Evolutionary conservation across 1,140 invertebrate genomes (phyloP).

Genomic region (Odontomachus brunneus): DNA sequence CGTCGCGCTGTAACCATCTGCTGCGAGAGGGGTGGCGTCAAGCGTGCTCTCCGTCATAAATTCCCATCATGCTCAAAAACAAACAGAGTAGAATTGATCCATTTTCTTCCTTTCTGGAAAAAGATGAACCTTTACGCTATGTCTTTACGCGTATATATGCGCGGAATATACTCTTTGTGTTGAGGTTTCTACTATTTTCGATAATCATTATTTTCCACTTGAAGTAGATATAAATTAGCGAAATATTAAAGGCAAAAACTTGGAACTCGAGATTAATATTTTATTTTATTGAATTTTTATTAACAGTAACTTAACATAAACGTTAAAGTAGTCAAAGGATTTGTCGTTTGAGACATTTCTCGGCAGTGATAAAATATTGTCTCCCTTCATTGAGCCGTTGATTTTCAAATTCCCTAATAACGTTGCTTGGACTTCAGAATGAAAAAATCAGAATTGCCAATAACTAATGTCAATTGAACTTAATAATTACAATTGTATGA

Average conservation of each 20-base stretch:
- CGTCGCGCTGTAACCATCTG: constrained; percentile 63
- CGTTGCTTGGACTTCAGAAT: too few species aligned
- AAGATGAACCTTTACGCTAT: constrained; percentile 26
- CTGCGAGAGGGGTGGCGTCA: constrained; percentile 2
- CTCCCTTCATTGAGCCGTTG: too few species aligned
- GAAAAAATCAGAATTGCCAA: too few species aligned
- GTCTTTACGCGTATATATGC: background rate
- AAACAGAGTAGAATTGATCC: constrained; percentile 75
- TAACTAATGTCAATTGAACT: too few species aligned
- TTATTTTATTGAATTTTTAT: background rate
- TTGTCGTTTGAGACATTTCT: too few species aligned
- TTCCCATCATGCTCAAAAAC: constrained; percentile 70
- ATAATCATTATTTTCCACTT: background rate
- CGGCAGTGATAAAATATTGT: too few species aligned
- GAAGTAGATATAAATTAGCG: too few species aligned
- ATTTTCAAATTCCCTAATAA: too few species aligned
- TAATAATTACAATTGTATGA: too few species aligned
- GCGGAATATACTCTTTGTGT: too few species aligned
- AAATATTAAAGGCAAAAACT: too few species aligned
- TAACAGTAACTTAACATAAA: background rate
- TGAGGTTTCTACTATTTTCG: constrained; percentile 10
- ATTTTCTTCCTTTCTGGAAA: constrained; percentile 57
- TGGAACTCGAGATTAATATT: background rate
- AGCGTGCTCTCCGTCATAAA: constrained; percentile 64
- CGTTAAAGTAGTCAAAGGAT: background rate